These are phyloP conservation scores for Holothuria scabra DNA, from an alignment of 53 echinoderm and acorn worm genomes.

Conservation along the genomic window DNA sequence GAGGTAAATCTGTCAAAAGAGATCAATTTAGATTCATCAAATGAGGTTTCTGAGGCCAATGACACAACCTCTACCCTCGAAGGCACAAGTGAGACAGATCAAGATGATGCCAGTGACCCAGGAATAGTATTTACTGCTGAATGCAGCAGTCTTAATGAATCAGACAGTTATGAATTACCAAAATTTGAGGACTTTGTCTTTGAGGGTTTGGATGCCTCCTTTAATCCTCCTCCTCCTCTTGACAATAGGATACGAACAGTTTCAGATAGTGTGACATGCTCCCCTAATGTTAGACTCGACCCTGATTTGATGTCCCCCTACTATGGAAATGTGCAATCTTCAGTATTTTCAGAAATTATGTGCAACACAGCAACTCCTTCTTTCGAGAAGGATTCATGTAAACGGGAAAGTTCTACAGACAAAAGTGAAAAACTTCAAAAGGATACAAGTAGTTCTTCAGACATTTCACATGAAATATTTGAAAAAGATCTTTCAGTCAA, in stretches of 20 bases:
- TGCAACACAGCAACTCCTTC: conserved; percentile 9
- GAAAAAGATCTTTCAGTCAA: background rate
- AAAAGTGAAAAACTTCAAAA: no score
- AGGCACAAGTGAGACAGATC: background rate
- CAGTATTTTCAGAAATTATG: conserved; percentile 10
- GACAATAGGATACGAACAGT: conserved; percentile 49
- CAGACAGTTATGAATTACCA: background rate
- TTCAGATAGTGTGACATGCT: conserved; percentile 46
- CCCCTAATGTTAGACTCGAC: conserved; percentile 10
- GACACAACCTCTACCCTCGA: no score
- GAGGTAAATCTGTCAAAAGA: background rate
- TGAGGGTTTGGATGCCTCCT: background rate
- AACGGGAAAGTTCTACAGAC: no score
- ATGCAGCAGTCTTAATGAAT: background rate
- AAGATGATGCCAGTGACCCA: background rate
- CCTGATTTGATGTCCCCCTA: background rate
- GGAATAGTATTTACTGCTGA: conserved; percentile 31
- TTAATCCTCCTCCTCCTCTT: background rate
- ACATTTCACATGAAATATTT: no score
- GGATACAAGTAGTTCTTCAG: no score
- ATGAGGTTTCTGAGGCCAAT: no score
- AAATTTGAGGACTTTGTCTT: background rate
- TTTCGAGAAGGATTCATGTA: no score
- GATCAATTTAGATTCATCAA: no score
- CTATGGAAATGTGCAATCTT: conserved; percentile 33